A percentile compares a stretch with the other conserved stretches of the same genome.
Conservation (phyloP, 2,797 vertebrate species). For the Galago senegalensis region DNA sequence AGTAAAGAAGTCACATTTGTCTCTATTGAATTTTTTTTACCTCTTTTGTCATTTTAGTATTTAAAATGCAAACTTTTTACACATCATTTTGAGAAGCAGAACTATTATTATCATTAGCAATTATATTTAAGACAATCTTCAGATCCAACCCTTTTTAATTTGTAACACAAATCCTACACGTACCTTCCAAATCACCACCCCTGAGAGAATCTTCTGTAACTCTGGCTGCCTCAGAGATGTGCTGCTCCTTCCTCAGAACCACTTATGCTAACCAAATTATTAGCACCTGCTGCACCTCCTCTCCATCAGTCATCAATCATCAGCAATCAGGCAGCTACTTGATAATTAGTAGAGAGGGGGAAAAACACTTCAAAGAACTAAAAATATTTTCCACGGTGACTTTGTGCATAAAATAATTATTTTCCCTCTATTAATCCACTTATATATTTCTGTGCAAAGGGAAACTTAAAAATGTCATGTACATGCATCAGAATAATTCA, state of each 20-base stretch:
- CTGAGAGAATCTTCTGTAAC: conserved; percentile 56
- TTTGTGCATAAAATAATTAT: conserved; percentile 82
- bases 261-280: conserved; percentile 75
- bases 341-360: conserved; percentile 87
- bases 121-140: conserved; percentile 23
- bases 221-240: conserved; percentile 36
- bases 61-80: conserved; percentile 75
- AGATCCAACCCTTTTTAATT: conserved; percentile 69
- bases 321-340: conserved; percentile 88
- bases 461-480: not conserved
- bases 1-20: not conserved
- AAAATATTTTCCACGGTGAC: conserved; percentile 83
- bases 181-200: not conserved
- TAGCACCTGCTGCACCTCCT: conserved; percentile 84
- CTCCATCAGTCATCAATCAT: conserved; percentile 84
- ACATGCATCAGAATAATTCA: not conserved
- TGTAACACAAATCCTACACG: conserved; percentile 62
- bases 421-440: conserved; percentile 69
- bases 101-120: conserved; percentile 70
- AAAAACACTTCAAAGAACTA: conserved; percentile 87
- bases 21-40: conserved; percentile 70
- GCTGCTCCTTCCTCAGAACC: conserved; percentile 58
- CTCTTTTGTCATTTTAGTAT: conserved; percentile 72
- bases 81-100: conserved; percentile 62
- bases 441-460: conserved; percentile 35